Base-by-base conservation (phyloP, 53 echinoderm and acorn worm genomes). In the Antedon mediterranea region DNA sequence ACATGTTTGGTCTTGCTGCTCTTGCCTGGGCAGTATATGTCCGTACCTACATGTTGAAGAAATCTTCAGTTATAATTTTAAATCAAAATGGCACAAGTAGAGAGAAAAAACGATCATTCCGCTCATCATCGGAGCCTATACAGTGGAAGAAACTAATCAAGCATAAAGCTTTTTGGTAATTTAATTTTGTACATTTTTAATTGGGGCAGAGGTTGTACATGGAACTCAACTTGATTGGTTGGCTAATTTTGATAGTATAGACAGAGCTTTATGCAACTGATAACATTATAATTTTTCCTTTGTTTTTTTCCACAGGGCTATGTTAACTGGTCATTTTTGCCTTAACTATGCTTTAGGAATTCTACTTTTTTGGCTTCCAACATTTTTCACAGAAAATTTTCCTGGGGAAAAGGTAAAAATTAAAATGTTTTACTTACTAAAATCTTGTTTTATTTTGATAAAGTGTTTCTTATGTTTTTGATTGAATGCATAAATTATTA, bases 371-470 rank as follows among this genome's bases (percentile, higher is more conserved):
- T 94, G 94, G 94, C 83, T 89, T 34, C 94, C 94, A 30, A 94
- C 94, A 13, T 94, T 85, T 80, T 94, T 94, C 78, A 94, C 88
- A 34, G 94, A 94, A 43, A 83, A 80, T 27, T 94, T 80, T 79
- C 94, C 94, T 7, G 89, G 85, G 28, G 81, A 88, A 27, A 89
- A 91, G 87, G 94, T 94, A 74, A 78, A 87, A 70, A 6, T 37
- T 37, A 37, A 37, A 37, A 6, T 11, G 4, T 37, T 11, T 32
- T 18, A 26, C 14, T 29, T 74, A 28, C 28, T 26, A 26, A 13
- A 15, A 74, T 15, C 11, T 29, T 74, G 15, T 57, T 57, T 26
- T 18, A 0, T 15, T 7, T 2, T 30, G 72, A 4, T 34, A 23
- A 11, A 14, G 18, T 8, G 5, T 5, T 27, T 15, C 28, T 15